Conservation (phyloP, 2,888 invertebrate genomes). For the Panopea generosa region DNA sequence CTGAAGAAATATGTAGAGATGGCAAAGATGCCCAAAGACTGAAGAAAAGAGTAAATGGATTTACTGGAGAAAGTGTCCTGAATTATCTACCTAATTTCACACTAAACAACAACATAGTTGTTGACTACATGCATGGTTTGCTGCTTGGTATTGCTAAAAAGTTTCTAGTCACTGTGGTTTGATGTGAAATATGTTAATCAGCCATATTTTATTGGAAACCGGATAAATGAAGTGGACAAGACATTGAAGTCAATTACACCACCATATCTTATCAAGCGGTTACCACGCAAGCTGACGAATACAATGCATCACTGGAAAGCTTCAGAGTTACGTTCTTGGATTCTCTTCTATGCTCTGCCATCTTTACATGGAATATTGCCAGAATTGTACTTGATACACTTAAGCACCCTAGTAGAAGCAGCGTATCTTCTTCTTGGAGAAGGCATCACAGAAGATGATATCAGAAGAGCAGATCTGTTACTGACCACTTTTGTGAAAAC, state of each 20-base stretch:
- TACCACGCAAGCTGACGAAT: constrained; percentile 28
- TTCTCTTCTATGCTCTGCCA: constrained; percentile 52
- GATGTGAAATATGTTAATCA: neutral
- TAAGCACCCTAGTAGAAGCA: constrained; percentile 16
- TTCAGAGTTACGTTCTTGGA: constrained; percentile 51
- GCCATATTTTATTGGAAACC: constrained; percentile 4
- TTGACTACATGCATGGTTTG: constrained; percentile 54
- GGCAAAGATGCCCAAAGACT: neutral
- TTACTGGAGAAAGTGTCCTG: constrained; percentile 13
- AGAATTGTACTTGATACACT: constrained; percentile 13
- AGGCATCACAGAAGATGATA: constrained; percentile 5
- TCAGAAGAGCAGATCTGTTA: constrained; percentile 7
- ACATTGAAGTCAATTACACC: constrained; percentile 33
- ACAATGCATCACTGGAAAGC: constrained; percentile 51
- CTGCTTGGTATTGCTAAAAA: constrained; percentile 51
- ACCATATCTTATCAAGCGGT: constrained; percentile 32
- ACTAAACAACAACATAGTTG: constrained; percentile 19
- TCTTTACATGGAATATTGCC: constrained; percentile 17
- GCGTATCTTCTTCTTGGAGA: constrained; percentile 10
- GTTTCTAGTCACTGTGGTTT: constrained; percentile 49
- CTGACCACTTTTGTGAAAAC: constrained; percentile 2
- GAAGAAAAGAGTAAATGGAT: constrained; percentile 5
- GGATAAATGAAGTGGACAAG: constrained; percentile 23
- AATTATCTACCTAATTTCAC: constrained; percentile 5
- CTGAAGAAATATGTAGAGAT: too few relatives aligned